phyloP scores from a whole-genome alignment of 2,888 invertebrate species.

The Pachliopta kotzebuea region DNA sequence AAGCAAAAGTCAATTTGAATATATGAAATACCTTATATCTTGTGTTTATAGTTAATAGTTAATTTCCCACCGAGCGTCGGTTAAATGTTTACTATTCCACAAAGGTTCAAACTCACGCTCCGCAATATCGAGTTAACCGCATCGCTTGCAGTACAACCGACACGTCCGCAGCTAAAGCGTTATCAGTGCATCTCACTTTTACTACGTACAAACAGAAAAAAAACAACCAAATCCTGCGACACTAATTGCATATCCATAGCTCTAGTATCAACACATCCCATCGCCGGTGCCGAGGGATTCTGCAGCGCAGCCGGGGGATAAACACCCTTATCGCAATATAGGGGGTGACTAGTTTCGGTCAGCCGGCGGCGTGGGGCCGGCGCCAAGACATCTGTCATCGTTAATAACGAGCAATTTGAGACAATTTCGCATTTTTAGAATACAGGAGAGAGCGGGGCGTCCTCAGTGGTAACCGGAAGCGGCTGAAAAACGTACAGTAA shows the following conservation, averaged over 20 bases:
- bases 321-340: too few relatives aligned
- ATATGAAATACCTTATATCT: too few relatives aligned
- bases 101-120: conserved; percentile 27
- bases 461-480: conserved; percentile 71
- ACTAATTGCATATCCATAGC: conserved; percentile 74
- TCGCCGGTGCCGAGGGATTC: conserved; percentile 52
- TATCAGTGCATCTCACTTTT: conserved; percentile 34
- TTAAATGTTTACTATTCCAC: conserved; percentile 21
- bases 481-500: conserved; percentile 70
- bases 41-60: too few relatives aligned
- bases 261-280: conserved; percentile 74
- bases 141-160: conserved; percentile 29
- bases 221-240: conserved; percentile 48
- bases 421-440: conserved; percentile 78
- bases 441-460: conserved; percentile 67
- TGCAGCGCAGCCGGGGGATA: conserved; percentile 2
- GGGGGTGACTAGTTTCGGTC: too few relatives aligned
- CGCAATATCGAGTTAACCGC: conserved; percentile 28
- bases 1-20: too few relatives aligned
- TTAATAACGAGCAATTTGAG: conserved; percentile 79
- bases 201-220: conserved; percentile 43
- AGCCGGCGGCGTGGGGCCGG: conserved; percentile 45
- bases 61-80: not conserved
- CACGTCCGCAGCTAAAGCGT: conserved; percentile 29
- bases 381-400: conserved; percentile 79